A percentile compares a stretch with the other conserved stretches of the same genome.
These are phyloP conservation scores for Otolemur crassicaudatus DNA, from an alignment of 2,797 vertebrate species.

Conservation along the genomic window DNA sequence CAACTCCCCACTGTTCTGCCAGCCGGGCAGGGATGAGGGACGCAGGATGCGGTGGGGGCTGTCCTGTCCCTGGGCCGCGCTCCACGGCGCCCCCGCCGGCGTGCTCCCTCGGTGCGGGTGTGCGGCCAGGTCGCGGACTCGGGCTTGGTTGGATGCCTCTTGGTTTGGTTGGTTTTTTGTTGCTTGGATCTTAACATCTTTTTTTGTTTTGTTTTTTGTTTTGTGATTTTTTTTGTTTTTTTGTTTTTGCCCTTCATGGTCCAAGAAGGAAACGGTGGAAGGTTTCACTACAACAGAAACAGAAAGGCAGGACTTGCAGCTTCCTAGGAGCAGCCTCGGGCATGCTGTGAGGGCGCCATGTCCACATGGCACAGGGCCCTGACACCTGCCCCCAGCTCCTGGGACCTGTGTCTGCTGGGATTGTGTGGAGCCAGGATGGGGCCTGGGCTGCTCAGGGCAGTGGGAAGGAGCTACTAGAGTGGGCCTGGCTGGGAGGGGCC, in stretches of 20 bases:
- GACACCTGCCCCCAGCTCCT: neutral
- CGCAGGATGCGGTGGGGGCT: neutral
- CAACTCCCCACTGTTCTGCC: neutral
- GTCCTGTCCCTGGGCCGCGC: neutral
- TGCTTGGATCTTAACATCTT: conserved; percentile 83
- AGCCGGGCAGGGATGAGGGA: neutral
- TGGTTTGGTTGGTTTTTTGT: conserved; percentile 81
- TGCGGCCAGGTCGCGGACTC: conserved; percentile 77
- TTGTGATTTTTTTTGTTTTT: conserved; percentile 83
- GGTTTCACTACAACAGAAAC: conserved; percentile 90
- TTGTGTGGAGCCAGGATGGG: neutral
- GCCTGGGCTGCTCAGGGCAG: neutral
- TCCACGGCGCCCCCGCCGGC: conserved; percentile 72
- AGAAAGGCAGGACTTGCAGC: conserved; percentile 84
- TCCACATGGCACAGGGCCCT: rapidly evolving
- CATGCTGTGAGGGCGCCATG: rapidly evolving
- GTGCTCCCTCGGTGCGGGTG: conserved; percentile 78
- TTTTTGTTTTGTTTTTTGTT: conserved; percentile 84
- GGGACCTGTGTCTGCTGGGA: neutral
- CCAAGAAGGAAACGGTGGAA: conserved; percentile 85
- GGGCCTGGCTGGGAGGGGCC: neutral
- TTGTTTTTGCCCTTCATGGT: conserved; percentile 87
- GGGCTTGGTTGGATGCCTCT: conserved; percentile 74
- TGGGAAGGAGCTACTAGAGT: neutral
- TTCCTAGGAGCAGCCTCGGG: neutral